phyloP scores from a whole-genome alignment of 1,140 invertebrate genomes.

The Solenopsis invicta region DNA sequence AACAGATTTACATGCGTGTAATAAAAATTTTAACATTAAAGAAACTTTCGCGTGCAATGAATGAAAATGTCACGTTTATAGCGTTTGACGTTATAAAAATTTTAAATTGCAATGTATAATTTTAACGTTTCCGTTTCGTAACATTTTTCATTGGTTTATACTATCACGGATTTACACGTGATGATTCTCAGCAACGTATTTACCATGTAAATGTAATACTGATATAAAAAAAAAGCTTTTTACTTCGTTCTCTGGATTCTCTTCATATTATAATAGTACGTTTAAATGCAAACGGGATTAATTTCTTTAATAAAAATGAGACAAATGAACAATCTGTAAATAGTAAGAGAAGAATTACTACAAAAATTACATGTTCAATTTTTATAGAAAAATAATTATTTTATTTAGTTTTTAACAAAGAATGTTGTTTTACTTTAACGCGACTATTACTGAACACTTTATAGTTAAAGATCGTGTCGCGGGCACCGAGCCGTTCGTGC shows the following conservation, averaged over 20 bases:
- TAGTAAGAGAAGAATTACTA: background rate
- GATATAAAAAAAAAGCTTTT: conserved; percentile 2
- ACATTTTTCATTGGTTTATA: conserved; percentile 35
- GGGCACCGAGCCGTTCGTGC: background rate
- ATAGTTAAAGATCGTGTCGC: conserved; percentile 30
- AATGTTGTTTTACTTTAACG: background rate
- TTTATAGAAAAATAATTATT: background rate
- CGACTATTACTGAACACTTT: background rate
- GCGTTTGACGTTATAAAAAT: conserved; percentile 4
- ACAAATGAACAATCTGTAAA: background rate
- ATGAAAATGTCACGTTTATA: conserved; percentile 15
- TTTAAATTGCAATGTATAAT: conserved; percentile 41
- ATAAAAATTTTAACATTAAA: background rate
- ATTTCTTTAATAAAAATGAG: background rate
- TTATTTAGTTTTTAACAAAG: background rate
- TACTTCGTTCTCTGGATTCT: background rate
- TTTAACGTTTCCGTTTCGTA: conserved; percentile 26
- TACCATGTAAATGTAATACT: conserved; percentile 18
- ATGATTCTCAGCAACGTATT: conserved; percentile 24
- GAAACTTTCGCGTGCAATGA: background rate
- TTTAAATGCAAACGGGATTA: background rate
- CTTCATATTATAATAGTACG: background rate
- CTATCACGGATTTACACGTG: conserved; percentile 19
- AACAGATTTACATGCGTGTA: background rate
- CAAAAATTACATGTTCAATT: background rate